Base-by-base conservation (phyloP, 2,888 invertebrate species). In the Ecdyonurus torrentis region DNA sequence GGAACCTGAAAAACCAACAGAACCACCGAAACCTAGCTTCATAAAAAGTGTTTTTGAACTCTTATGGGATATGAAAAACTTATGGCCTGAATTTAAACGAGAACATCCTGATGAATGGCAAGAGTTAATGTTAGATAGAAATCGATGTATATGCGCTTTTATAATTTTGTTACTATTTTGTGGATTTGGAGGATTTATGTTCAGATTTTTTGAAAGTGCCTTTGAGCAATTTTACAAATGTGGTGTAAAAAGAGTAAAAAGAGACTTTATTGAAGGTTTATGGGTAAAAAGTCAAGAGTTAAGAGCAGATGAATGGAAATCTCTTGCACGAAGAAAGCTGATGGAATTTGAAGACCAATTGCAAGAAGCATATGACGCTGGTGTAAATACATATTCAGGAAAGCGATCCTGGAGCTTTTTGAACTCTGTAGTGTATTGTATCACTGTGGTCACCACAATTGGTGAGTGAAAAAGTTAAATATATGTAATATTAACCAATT, bases 281-380 rank as follows among this genome's bases (percentile, higher is more conserved):
- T 91, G 92, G 91, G 78, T 82, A 62, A 83, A 84, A 64, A 91
- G 90, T 73, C 89, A 89, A 72, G 85, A 86, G 71, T 76, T 91
- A 75, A 81, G 86, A 63, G 91, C 91, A 73, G 91, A 92, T 61
- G 91, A 92, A 71, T 92, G 92, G 92, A 91, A 91, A 71, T 86
- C 87, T 15, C 79, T 88, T 77, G 92, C 92, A 0, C 79, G 92
- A 63, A 83, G 82, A 68, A 86, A 87, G 72, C 74, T 95, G 62
- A 83, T 85, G 72, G 86, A 85, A 66, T 94, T 94, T 71, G 95
- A 95, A 73, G 85, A 89, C 66, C 90, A 91, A 71, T 76, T 95
- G 37, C 88, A 91, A 69, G 81, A 81, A 0, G 89, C 92, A 0
- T 89, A 89, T 70, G 90, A 91, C 72, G 85, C 89, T 23, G 92